Conservation (phyloP, 2,888 invertebrate species). For the Zaprionus obscuricornis region DNA sequence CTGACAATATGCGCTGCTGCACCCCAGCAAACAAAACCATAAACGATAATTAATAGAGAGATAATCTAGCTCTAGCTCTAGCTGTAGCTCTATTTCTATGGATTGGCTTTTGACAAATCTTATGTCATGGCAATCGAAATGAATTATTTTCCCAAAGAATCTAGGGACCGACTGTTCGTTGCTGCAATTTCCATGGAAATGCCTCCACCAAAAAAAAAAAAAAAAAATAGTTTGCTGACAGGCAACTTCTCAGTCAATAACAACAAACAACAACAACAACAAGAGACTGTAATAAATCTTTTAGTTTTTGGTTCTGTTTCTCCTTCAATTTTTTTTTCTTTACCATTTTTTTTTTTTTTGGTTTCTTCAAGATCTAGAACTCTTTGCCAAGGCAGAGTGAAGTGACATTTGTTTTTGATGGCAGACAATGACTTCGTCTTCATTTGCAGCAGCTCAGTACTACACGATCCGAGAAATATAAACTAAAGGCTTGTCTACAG, state of each 20-base stretch:
- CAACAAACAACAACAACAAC: constrained; percentile 22
- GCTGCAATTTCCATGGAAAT: constrained; percentile 67
- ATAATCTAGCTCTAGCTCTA: constrained; percentile 57
- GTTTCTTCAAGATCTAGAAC: constrained; percentile 55
- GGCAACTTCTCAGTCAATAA: constrained; percentile 27
- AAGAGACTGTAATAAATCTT: constrained; percentile 62
- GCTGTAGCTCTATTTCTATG: constrained; percentile 24
- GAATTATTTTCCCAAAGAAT: constrained; percentile 70
- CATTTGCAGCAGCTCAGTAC: constrained; percentile 54
- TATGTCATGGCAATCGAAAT: constrained; percentile 64
- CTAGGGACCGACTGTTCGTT: constrained; percentile 32
- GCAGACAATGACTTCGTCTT: constrained; percentile 56
- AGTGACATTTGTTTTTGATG: constrained; percentile 60
- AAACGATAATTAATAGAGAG: constrained; percentile 77
- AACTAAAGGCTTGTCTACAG: too few species aligned
- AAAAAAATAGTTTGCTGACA: constrained; percentile 52
- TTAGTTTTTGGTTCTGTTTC: constrained; percentile 14
- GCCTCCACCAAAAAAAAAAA: constrained; percentile 20
- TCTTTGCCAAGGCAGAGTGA: constrained; percentile 47
- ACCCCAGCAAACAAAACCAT: constrained; percentile 67
- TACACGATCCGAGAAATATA: constrained; percentile 54
- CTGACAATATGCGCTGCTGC: constrained; percentile 40
- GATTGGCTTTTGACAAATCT: constrained; percentile 61
- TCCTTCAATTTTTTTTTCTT: too few species aligned
- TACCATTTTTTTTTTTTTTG: constrained; percentile 11